phyloP scores from a whole-genome alignment of 2,797 vertebrate species.

The Benthosema pterotum region DNA sequence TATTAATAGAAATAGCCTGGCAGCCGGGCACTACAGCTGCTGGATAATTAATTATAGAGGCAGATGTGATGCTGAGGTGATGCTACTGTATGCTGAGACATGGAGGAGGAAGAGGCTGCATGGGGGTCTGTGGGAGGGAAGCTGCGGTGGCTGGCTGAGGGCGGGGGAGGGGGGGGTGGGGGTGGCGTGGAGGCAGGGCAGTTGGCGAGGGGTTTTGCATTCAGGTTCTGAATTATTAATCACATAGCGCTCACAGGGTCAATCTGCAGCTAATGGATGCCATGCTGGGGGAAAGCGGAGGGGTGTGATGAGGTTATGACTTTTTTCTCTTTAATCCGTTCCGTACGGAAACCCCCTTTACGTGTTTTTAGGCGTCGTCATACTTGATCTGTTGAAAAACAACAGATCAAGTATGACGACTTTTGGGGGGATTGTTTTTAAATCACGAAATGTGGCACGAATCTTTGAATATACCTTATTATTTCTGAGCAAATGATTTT shows the following conservation, averaged over 20 bases:
- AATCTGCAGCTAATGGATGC: conserved; percentile 66
- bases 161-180: conserved; percentile 17
- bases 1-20: conserved; percentile 61
- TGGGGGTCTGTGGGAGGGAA: conserved; percentile 25
- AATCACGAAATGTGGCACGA: too few relatives aligned
- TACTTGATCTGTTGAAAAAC: too few relatives aligned
- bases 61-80: conserved; percentile 58
- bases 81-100: conserved; percentile 15
- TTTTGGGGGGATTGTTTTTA: too few relatives aligned
- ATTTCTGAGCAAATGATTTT: too few relatives aligned
- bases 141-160: conserved; percentile 18
- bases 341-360: too few relatives aligned
- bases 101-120: not conserved
- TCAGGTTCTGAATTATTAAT: conserved; percentile 74
- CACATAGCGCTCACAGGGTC: conserved; percentile 62
- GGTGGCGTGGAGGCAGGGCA: conserved; percentile 33
- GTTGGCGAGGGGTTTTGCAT: conserved; percentile 30
- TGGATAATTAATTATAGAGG: conserved; percentile 71
- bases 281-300: conserved; percentile 33
- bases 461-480: too few relatives aligned
- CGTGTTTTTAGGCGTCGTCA: too few relatives aligned
- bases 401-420: too few relatives aligned
- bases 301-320: conserved; percentile 59
- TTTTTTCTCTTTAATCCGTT: conserved; percentile 55
- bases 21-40: conserved; percentile 52